Conservation (phyloP, 2,888 invertebrate species). For the Pseudococcus jackbeardsleyi region DNA sequence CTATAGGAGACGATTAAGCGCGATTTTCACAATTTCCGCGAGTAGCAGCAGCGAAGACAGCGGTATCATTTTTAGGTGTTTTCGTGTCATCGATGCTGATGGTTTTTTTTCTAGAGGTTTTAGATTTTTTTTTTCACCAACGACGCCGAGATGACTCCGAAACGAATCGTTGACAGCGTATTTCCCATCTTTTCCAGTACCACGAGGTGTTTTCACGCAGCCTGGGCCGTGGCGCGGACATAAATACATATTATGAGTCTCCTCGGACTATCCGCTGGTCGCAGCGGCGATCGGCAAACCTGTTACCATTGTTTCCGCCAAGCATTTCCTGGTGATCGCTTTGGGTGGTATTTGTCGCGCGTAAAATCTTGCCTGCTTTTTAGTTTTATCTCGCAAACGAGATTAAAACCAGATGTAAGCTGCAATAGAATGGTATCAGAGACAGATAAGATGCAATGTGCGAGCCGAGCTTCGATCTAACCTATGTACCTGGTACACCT, state of each 20-base stretch:
- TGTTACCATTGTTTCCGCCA: constrained; percentile 35
- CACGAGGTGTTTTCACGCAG: not conserved
- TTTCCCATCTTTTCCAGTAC: not conserved
- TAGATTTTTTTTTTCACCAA: not conserved
- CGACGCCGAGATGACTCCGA: not conserved
- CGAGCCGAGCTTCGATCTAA: not conserved
- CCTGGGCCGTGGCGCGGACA: too few species aligned
- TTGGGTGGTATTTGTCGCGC: constrained; percentile 47
- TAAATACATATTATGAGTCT: too few species aligned
- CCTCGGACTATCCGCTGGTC: not conserved
- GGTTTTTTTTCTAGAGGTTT: not conserved
- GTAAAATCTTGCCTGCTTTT: constrained; percentile 26
- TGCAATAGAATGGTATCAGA: not conserved
- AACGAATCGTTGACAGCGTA: constrained; percentile 12
- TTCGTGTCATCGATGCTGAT: not conserved
- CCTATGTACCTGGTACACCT: not conserved
- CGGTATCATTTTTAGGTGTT: not conserved
- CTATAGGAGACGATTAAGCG: not conserved
- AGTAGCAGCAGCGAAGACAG: not conserved
- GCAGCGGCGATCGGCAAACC: not conserved
- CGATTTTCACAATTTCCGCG: constrained; percentile 23
- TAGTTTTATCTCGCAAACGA: not conserved
- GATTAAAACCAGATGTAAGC: constrained; percentile 23
- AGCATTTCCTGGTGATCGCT: constrained; percentile 20
- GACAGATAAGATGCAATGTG: constrained; percentile 17